phyloP scores from a whole-genome alignment of 2,113 vertebrate genomes.

The Raja brachyura region DNA sequence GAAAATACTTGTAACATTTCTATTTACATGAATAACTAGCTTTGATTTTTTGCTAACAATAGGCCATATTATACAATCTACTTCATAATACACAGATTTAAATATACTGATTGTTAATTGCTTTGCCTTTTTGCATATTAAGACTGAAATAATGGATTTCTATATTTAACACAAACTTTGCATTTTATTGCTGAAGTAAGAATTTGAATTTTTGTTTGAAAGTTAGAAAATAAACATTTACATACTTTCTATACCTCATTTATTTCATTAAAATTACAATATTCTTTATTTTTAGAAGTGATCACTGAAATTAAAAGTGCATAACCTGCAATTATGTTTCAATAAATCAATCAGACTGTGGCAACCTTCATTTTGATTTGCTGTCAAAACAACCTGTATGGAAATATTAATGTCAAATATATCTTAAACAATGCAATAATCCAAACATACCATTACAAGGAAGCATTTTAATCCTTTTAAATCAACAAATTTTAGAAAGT shows the following conservation, averaged over 20 bases:
- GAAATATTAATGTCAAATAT: neutral
- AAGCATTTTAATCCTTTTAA: neutral
- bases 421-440: conserved; percentile 18
- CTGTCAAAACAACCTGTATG: conserved; percentile 1
- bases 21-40: conserved; percentile 38
- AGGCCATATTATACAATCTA: conserved; percentile 27
- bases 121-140: conserved; percentile 34
- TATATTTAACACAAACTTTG: conserved; percentile 34
- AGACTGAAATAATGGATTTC: conserved; percentile 35
- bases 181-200: conserved; percentile 19
- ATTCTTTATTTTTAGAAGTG: conserved; percentile 25
- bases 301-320: conserved; percentile 23
- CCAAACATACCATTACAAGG: neutral
- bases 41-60: conserved; percentile 37
- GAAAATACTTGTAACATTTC: conserved; percentile 34
- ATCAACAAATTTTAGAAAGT: neutral
- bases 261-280: neutral
- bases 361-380: conserved; percentile 3
- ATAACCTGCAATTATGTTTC: conserved; percentile 8
- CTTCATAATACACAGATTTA: conserved; percentile 22
- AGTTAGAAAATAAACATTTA: neutral
- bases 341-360: conserved; percentile 14
- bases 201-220: conserved; percentile 29
- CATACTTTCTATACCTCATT: neutral
- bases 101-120: conserved; percentile 36